These are phyloP conservation scores for Laticauda colubrina DNA, from an alignment of 2,113 vertebrate species.

Conservation along the genomic window DNA sequence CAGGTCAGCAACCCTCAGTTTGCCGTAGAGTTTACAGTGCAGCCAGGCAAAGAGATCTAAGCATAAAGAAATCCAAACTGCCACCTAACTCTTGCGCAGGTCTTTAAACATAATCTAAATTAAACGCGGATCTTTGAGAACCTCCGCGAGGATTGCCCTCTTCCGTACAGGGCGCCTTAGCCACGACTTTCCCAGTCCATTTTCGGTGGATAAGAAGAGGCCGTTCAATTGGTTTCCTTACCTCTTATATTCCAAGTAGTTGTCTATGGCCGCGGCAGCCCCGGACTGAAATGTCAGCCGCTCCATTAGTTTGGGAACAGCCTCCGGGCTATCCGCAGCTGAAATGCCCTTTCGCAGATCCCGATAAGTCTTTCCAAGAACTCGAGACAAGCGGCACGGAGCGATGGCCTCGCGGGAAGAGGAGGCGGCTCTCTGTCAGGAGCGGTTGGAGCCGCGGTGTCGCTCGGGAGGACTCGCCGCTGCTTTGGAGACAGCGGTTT, in stretches of 20 bases:
- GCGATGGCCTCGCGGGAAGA: not conserved
- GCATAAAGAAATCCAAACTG: not conserved
- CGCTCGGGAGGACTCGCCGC: not conserved
- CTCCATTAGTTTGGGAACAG: constrained; percentile 56
- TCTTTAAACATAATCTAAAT: not conserved
- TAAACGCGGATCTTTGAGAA: not conserved
- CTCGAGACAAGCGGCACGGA: too few species aligned
- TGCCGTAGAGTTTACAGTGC: not conserved
- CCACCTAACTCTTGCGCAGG: not conserved
- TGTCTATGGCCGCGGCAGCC: constrained; percentile 71
- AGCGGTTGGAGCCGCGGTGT: not conserved
- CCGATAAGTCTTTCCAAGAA: not conserved
- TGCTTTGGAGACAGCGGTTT: constrained; percentile 3
- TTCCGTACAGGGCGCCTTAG: not conserved
- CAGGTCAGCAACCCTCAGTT: not conserved
- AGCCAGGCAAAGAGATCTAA: not conserved
- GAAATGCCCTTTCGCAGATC: too few species aligned
- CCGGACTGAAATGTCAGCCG: constrained; percentile 47
- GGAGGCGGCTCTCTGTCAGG: not conserved
- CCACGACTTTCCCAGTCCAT: not conserved
- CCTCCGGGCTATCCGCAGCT: not conserved
- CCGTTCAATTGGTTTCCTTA: constrained; percentile 46
- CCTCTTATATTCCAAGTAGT: constrained; percentile 85
- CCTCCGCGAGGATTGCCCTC: not conserved
- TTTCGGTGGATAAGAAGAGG: not conserved